These are phyloP conservation scores for Myotis myotis DNA, from an alignment of 2,797 vertebrate species.

Conservation along the genomic window DNA sequence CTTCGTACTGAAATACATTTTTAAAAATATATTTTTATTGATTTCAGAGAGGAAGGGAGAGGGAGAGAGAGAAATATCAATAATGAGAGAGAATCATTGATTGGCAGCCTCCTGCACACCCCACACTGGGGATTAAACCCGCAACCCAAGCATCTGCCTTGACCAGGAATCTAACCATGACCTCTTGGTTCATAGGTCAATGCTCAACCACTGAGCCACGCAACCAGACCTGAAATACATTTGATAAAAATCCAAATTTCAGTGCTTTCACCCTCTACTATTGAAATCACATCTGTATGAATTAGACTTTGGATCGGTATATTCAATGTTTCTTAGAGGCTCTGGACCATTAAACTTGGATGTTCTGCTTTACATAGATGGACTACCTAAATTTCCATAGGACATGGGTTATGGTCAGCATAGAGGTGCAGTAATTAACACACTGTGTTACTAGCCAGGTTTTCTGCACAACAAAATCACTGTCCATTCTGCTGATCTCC, in stretches of 20 bases:
- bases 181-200: too few relatives aligned
- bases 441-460: background rate
- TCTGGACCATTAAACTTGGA: background rate
- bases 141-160: too few relatives aligned
- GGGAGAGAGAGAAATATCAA: too few relatives aligned
- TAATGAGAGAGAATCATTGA: too few relatives aligned
- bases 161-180: too few relatives aligned
- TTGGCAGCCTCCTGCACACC: too few relatives aligned
- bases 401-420: accelerated
- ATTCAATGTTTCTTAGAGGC: background rate
- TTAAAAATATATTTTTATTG: too few relatives aligned
- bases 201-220: too few relatives aligned
- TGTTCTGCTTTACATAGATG: background rate
- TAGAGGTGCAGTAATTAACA: background rate
- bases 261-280: background rate
- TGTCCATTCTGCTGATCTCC: background rate
- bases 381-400: background rate
- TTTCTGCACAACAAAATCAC: background rate
- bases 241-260: background rate
- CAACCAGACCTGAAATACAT: background rate
- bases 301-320: background rate
- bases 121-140: too few relatives aligned
- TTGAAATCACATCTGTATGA: background rate
- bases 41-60: too few relatives aligned
- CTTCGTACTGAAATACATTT: too few relatives aligned